Percentiles rank a stretch among this genome's conserved stretches.
Conservation (phyloP, 2,797 vertebrate species). For the Pantherophis alleghaniensis region DNA sequence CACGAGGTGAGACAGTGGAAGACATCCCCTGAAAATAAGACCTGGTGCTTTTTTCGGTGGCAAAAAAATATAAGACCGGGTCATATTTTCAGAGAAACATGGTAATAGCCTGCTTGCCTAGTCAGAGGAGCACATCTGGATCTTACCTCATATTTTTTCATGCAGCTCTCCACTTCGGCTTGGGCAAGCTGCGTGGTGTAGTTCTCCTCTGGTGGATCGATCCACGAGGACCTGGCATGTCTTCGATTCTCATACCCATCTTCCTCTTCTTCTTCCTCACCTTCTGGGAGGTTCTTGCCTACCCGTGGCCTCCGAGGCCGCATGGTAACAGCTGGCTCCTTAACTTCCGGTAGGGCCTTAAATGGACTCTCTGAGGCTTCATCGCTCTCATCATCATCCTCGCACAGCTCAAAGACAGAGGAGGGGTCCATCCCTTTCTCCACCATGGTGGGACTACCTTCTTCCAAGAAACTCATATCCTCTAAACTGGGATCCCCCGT, state of each 20-base stretch:
- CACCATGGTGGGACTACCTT: constrained; percentile 95
- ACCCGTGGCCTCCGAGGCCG: constrained; percentile 66
- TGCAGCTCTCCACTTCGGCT: constrained; percentile 96
- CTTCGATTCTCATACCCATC: constrained; percentile 43
- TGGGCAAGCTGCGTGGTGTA: constrained; percentile 83
- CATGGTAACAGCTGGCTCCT: constrained; percentile 68
- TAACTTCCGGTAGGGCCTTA: constrained; percentile 20
- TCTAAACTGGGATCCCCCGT: constrained; percentile 59
- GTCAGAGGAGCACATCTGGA: neutral
- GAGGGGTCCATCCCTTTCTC: constrained; percentile 91
- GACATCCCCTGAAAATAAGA: too few relatives aligned
- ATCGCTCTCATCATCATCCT: constrained; percentile 85
- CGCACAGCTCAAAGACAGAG: constrained; percentile 86
- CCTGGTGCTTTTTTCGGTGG: too few relatives aligned
- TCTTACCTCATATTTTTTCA: constrained; percentile 90
- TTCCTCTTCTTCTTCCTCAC: constrained; percentile 42
- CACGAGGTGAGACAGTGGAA: too few relatives aligned
- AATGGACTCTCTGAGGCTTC: constrained; percentile 59
- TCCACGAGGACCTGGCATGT: constrained; percentile 86
- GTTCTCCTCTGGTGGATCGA: constrained; percentile 87
- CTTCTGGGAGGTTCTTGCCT: constrained; percentile 65
- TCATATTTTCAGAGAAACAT: too few relatives aligned
- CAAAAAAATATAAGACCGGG: too few relatives aligned
- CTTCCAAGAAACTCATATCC: constrained; percentile 84
- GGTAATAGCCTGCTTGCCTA: neutral